These are phyloP conservation scores for Nasonovia ribisnigri DNA, from an alignment of 2,888 invertebrate genomes.

Conservation along the genomic window DNA sequence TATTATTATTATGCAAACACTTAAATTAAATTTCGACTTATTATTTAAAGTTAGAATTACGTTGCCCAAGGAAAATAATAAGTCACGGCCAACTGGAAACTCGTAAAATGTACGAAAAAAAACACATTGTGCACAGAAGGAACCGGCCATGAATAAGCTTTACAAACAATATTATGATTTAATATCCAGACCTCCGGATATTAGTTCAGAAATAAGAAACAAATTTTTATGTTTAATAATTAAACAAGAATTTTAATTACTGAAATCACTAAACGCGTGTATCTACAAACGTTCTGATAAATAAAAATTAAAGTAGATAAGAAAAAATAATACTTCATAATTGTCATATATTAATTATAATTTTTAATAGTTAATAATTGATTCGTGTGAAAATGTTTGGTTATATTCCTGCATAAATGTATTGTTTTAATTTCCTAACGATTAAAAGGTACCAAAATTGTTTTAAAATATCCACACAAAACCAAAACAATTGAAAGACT, in stretches of 20 bases:
- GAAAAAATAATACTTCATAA: not conserved
- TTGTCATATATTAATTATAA: not conserved
- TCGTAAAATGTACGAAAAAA: not conserved
- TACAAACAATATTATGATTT: not conserved
- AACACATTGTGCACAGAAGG: not conserved
- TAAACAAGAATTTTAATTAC: not conserved
- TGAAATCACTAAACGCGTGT: not conserved
- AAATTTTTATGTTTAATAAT: not conserved
- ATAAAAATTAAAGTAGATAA: not conserved
- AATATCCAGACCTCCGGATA: not conserved
- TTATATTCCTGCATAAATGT: not conserved
- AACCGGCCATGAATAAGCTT: not conserved
- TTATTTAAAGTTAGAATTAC: not conserved
- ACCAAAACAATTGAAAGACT: not conserved
- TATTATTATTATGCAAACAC: not conserved
- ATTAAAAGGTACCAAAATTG: not conserved
- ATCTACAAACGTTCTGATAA: not conserved
- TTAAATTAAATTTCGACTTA: not conserved
- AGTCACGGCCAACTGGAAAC: not conserved
- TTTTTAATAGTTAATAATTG: not conserved
- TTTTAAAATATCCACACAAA: not conserved
- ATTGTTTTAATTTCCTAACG: not conserved
- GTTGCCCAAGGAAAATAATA: not conserved
- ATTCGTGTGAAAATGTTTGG: not conserved
- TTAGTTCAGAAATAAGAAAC: not conserved